Base-by-base conservation (phyloP, 2,113 vertebrate genomes). In the Atlantisia rogersi region DNA sequence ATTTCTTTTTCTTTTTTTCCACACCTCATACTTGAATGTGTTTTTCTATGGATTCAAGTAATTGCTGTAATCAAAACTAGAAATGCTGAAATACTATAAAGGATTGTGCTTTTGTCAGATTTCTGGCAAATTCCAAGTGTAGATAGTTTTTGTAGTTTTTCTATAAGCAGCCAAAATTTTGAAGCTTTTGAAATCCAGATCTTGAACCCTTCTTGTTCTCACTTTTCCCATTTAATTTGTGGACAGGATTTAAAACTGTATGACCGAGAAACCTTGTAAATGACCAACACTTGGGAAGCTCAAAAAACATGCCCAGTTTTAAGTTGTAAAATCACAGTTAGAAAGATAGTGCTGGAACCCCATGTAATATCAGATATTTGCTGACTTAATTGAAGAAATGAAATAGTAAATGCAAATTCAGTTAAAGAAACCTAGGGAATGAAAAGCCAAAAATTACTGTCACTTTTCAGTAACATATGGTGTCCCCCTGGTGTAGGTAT, bases 41-140 rank as follows among this genome's bases (percentile, higher is more conserved):
- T 39, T 92, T 94, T 88, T 75, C 55, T 19, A 4, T 37, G 48
- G 35, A 40, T 76, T 82, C 80, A 58, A 65, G 48, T 87, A 92
- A 87, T 79, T 94, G n/a, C 67, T 8, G 2, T 48, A 92, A 85
- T 87, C 63, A 59, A 50, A 76, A 73, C 56, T 10, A 70, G 52
- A 93, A 93, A 46, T 37, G 24, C 35, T 94, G 59, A 64, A 87
- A 50, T 31, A 21, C 11, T 58, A 14, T 12, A 44, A 60, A 82
- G 21, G 29, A 24, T 37, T 48, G 17, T 1, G 4, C 15, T 74
- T 83, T 84, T 67, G 64, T 82, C 56, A 71, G 53, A 35, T 59
- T 94, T 67, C 52, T 83, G 75, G 35, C 35, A 74, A 82, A 67
- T 56, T 88, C 29, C 42, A 68, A 28, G n/a, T 31, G 29, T n/a